A percentile compares a stretch with the other conserved stretches of the same genome.
Conservation (phyloP, 2,888 invertebrate genomes). For the Carpatolechia fugitivella region DNA sequence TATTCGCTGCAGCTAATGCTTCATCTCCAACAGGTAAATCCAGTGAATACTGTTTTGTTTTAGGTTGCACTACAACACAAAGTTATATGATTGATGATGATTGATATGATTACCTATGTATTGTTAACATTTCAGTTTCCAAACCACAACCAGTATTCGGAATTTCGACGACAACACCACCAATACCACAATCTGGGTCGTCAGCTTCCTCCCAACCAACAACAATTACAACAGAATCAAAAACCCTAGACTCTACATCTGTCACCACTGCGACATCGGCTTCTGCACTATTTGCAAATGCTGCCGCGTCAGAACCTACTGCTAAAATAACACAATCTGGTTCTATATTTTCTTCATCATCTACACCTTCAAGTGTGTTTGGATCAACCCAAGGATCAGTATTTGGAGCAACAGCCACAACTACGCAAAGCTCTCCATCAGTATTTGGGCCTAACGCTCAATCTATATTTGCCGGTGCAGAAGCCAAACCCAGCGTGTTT, state of each 20-base stretch:
- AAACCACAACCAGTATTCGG: constrained; percentile 30
- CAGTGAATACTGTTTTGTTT: not conserved
- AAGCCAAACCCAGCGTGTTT: constrained; percentile 32
- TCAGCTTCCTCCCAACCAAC: constrained; percentile 6
- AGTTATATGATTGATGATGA: no score
- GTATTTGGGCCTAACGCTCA: constrained; percentile 31
- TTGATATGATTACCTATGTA: not conserved
- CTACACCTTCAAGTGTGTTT: constrained; percentile 26
- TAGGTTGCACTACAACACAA: not conserved
- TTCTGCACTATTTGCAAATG: constrained; percentile 48
- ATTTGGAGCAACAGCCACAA: constrained; percentile 29
- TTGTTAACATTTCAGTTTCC: constrained; percentile 31
- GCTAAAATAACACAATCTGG: constrained; percentile 25
- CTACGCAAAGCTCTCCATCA: constrained; percentile 17
- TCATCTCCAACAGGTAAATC: constrained; percentile 29
- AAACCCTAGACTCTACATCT: constrained; percentile 26
- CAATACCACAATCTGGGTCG: constrained; percentile 14
- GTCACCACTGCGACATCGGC: constrained; percentile 26
- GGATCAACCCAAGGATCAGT: constrained; percentile 31
- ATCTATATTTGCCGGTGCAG: constrained; percentile 25
- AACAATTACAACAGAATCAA: constrained; percentile 20
- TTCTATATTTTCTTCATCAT: constrained; percentile 31
- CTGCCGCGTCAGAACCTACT: constrained; percentile 31
- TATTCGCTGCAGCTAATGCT: constrained; percentile 38
- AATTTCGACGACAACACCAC: constrained; percentile 7